phyloP scores from a whole-genome alignment of 30 jellyfish, hydroid and myxozoan species.

The Morbakka virulenta region DNA sequence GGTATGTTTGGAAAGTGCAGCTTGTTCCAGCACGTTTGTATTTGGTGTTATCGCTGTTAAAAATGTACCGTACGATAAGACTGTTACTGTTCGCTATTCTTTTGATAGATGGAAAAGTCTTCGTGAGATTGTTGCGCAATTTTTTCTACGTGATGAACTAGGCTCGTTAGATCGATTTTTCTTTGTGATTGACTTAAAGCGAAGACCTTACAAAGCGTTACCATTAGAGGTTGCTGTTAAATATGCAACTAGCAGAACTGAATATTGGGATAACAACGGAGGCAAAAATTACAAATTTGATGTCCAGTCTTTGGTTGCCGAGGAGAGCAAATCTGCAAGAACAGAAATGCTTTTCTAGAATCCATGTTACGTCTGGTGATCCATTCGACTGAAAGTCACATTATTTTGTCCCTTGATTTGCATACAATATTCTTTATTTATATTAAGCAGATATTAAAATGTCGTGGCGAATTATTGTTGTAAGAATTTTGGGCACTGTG shows the following conservation, averaged over 20 bases:
- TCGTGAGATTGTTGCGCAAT: constrained; percentile 46
- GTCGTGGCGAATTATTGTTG: too few relatives aligned
- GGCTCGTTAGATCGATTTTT: constrained; percentile 58
- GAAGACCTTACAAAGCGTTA: background rate
- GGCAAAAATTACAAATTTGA: constrained; percentile 39
- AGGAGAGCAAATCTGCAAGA: background rate
- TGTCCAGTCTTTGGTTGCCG: background rate
- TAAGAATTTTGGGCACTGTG: too few relatives aligned
- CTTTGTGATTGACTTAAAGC: constrained; percentile 13
- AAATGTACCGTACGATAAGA: constrained; percentile 58
- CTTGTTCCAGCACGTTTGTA: constrained; percentile 22
- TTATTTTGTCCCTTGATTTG: too few relatives aligned
- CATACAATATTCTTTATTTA: too few relatives aligned
- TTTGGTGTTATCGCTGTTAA: constrained; percentile 84
- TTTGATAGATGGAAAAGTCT: constrained; percentile 64
- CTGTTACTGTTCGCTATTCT: constrained; percentile 43
- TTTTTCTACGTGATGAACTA: constrained; percentile 43
- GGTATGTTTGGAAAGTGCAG: constrained; percentile 37
- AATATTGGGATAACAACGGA: constrained; percentile 80
- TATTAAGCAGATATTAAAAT: too few relatives aligned
- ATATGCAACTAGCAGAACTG: constrained; percentile 54
- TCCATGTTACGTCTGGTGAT: too few relatives aligned
- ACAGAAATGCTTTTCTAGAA: background rate
- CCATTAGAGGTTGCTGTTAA: constrained; percentile 63
- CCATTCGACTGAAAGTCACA: too few relatives aligned